Percentiles rank a stretch among this genome's conserved stretches.
These are phyloP conservation scores for Hylia prasina DNA, from an alignment of 2,113 vertebrate species.

Conservation along the genomic window DNA sequence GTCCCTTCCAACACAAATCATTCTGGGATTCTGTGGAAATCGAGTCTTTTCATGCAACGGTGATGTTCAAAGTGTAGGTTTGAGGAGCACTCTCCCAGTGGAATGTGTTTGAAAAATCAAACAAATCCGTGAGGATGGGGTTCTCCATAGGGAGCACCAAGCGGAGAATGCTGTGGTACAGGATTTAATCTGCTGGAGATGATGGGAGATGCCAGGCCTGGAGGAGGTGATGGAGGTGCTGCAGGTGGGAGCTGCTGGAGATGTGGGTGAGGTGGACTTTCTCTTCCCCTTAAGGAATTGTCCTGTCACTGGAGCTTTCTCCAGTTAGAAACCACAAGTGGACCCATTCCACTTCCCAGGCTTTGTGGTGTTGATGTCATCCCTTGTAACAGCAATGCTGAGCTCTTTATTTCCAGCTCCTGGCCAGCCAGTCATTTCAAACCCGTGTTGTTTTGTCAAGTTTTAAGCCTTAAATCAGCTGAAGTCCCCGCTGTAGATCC, in stretches of 20 bases:
- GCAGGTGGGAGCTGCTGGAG: background rate
- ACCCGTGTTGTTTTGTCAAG: background rate
- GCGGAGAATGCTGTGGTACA: fast-evolving
- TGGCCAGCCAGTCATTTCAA: background rate
- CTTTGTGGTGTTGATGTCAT: background rate
- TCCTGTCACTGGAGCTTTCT: background rate
- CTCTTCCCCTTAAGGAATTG: background rate
- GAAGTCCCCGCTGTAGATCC: background rate
- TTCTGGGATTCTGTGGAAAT: background rate
- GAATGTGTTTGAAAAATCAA: background rate
- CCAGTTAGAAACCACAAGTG: background rate
- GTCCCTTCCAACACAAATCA: background rate
- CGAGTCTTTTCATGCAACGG: background rate
- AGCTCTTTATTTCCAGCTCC: background rate
- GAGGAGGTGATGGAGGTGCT: background rate
- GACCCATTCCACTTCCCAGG: background rate
- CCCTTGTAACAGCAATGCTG: background rate
- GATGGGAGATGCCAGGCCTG: background rate
- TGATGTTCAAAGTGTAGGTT: too few relatives aligned
- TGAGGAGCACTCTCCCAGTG: background rate
- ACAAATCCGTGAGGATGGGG: background rate
- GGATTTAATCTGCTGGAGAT: background rate
- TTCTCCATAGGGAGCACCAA: background rate
- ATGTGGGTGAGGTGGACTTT: background rate
- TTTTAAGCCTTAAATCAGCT: background rate